These are phyloP conservation scores for Bombyx huttoni DNA, from an alignment of 2,888 invertebrate genomes.

Conservation along the genomic window DNA sequence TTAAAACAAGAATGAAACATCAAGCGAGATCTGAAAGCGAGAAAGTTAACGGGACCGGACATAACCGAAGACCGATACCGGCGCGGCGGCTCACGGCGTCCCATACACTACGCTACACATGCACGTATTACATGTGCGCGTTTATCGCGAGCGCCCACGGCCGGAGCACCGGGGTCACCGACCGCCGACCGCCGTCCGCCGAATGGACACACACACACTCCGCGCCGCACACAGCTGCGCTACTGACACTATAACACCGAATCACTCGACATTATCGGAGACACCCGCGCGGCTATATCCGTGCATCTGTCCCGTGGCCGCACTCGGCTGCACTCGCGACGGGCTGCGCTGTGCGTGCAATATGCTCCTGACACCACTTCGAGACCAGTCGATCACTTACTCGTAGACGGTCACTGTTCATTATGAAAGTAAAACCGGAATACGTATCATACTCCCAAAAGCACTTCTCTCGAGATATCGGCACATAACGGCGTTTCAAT, in stretches of 20 bases:
- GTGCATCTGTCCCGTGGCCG: background rate
- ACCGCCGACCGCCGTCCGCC: conserved; percentile 16
- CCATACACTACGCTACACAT: conserved; percentile 5
- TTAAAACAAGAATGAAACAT: conserved; percentile 33
- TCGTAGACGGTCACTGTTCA: background rate
- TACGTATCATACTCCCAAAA: too few relatives aligned
- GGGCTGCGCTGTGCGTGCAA: background rate
- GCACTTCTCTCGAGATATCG: too few relatives aligned
- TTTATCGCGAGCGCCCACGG: conserved; percentile 11
- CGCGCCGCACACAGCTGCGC: conserved; percentile 2
- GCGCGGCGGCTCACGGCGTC: conserved; percentile 6
- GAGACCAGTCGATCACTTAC: background rate
- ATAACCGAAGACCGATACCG: conserved; percentile 20
- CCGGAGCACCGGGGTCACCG: conserved; percentile 11
- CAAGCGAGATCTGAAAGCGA: conserved; percentile 42
- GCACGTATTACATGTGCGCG: conserved; percentile 5
- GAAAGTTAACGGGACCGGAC: conserved; percentile 38
- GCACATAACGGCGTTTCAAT: too few relatives aligned
- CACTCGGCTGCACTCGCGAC: background rate
- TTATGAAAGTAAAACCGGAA: too few relatives aligned
- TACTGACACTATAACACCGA: background rate
- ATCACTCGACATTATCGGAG: too few relatives aligned
- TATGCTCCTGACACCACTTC: background rate
- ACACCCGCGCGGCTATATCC: background rate
- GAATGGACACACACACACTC: conserved; percentile 19